Evolutionary conservation across 1,140 invertebrate species (phyloP).

Genomic region (Eupeodes corollae): DNA sequence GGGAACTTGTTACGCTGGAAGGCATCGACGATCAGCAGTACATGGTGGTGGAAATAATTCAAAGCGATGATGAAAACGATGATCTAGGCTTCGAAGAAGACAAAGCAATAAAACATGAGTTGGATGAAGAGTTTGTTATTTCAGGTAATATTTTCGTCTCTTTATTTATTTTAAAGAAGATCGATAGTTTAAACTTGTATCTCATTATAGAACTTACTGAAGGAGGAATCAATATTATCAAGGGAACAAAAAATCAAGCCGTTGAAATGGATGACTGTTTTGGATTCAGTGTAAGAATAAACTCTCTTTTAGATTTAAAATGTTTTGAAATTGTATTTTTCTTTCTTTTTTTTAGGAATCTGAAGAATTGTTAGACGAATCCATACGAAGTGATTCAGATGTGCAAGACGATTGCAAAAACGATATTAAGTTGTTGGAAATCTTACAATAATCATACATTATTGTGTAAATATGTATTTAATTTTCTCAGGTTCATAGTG

Average conservation of each 20-base stretch:
- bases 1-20: background rate
- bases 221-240: constrained; percentile 22
- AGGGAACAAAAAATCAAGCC: constrained; percentile 32
- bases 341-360: too few relatives aligned
- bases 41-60: constrained; percentile 76
- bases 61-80: constrained; percentile 51
- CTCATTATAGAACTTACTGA: constrained; percentile 3
- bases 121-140: constrained; percentile 27
- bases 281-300: constrained; percentile 64
- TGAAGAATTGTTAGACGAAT: too few relatives aligned
- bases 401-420: too few relatives aligned
- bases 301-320: too few relatives aligned
- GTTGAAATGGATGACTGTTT: constrained; percentile 70
- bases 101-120: constrained; percentile 5
- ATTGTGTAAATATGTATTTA: too few relatives aligned
- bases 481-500: too few relatives aligned
- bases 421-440: background rate
- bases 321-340: too few relatives aligned
- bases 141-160: constrained; percentile 3
- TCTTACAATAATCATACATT: too few relatives aligned
- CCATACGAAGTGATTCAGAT: too few relatives aligned
- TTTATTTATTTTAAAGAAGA: constrained; percentile 1
- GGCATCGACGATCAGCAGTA: constrained; percentile 64
- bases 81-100: constrained; percentile 17
- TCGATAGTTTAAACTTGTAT: background rate